A percentile compares a stretch with the other conserved stretches of the same genome.
Evolutionary conservation across 2,113 vertebrate species (phyloP).

Genomic region (Arenaria interpres): DNA sequence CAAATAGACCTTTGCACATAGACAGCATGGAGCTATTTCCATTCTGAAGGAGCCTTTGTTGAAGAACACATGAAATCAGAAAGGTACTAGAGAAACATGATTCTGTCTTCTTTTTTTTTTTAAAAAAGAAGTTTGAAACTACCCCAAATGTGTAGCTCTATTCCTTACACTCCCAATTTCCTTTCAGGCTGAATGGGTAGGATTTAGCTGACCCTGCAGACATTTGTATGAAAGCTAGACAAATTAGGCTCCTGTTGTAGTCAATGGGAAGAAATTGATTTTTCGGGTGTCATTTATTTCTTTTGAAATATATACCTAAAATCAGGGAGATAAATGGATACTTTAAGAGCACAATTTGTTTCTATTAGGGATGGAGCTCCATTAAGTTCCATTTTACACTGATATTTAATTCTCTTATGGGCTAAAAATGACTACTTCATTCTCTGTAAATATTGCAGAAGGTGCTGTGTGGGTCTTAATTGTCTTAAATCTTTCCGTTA

Average conservation of each 20-base stretch:
- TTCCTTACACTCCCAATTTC: neutral
- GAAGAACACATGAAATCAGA: neutral
- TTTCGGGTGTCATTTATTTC: neutral
- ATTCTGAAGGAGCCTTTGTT: neutral
- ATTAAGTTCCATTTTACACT: neutral
- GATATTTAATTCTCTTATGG: neutral
- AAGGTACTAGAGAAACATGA: neutral
- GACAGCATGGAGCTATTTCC: neutral
- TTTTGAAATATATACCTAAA: neutral
- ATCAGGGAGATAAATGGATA: neutral
- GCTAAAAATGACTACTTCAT: neutral
- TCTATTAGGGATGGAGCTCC: neutral
- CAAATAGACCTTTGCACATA: neutral
- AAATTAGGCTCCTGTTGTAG: neutral
- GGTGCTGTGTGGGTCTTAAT: neutral
- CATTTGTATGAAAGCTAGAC: neutral
- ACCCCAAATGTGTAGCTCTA: neutral
- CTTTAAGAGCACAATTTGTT: neutral
- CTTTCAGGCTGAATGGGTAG: neutral
- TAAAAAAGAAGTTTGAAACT: neutral
- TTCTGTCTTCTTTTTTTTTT: neutral
- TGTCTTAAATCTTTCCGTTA: neutral
- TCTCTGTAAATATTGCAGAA: neutral
- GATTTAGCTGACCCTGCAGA: neutral
- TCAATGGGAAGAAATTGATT: neutral